phyloP scores from a whole-genome alignment of 2,113 vertebrate genomes.

The Bufo bufo region DNA sequence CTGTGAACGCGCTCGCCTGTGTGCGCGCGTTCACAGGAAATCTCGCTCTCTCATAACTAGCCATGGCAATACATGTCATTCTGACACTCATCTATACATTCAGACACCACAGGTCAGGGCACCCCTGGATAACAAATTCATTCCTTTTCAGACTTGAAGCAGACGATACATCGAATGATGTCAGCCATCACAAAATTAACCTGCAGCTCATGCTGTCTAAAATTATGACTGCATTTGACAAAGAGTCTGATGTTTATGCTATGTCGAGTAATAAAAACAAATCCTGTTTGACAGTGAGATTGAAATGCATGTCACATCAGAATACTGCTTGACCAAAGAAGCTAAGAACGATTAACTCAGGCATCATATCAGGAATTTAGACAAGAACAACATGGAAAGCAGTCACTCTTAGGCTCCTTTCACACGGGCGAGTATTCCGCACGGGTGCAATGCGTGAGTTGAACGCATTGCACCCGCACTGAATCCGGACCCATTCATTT shows the following conservation, averaged over 20 bases:
- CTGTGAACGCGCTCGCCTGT: too few species aligned
- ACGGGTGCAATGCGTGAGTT: too few species aligned
- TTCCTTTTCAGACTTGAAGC: neutral
- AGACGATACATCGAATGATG: neutral
- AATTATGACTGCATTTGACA: neutral
- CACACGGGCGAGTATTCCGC: too few species aligned
- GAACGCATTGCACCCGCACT: too few species aligned
- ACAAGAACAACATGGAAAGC: constrained; percentile 7
- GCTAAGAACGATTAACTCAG: constrained; percentile 8
- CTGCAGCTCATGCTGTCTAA: neutral
- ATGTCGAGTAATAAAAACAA: neutral
- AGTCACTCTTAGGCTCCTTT: neutral
- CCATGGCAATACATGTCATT: too few species aligned
- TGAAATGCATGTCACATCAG: neutral
- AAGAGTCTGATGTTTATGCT: neutral
- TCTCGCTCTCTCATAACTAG: too few species aligned
- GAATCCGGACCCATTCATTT: too few species aligned
- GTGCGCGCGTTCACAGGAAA: too few species aligned
- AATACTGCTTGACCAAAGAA: neutral
- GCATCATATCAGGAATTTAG: neutral
- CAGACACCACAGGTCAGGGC: neutral
- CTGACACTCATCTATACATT: neutral
- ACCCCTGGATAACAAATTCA: neutral
- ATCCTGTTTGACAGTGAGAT: neutral
- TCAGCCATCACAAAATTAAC: neutral